Base-by-base conservation (phyloP, 2,797 vertebrate species). In the Argentina silus region DNA sequence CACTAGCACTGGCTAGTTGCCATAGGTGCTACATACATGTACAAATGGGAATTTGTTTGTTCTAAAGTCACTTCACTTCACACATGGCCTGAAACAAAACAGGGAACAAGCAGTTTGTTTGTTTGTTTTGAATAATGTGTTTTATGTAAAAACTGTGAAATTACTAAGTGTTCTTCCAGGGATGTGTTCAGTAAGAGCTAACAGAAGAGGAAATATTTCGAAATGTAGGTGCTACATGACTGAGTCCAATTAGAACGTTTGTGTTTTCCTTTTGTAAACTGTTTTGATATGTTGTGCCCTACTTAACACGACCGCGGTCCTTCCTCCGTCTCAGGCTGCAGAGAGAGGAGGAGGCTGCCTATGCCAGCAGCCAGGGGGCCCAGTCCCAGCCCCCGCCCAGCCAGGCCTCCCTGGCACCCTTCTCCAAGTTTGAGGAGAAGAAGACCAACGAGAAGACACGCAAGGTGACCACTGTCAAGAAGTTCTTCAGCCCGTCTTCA, bases 351-450 rank as follows among this genome's bases (percentile, higher is more conserved):
- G 97, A 99, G 55, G 98, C 96, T 3, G 98, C 97, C 0, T 99
- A 96, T 64, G 97, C 96, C 87, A 98, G 96, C 69, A 98, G 93
- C 67, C 97, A 98, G 19, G 93, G 94, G 6, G 91, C 87, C 63
- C 93, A 93, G 9, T 92, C 93, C 9, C 93, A 94, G 0, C 36
- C 77, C 0, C 0, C 80, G 14, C 89, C 87, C 76, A 23, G 86
- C 9, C 1, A 85, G 0, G 90, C 94, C 14, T 85, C 93, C 0
- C 93, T 97, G 0, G 91, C 96, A 21, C 95, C 96, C 4, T 99
- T 99, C 80, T 97, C 97, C 57, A 99, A 99, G 85, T 99, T 99
- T 63, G 97, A 99, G 86, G 98, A 98, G 86, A 99, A 99, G 93
- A 99, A 99, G 85, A 98, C 96, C 77, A 98, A 98, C 0, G 97